Base-by-base conservation (phyloP, 2,888 invertebrate species). In the Epinotia bilunana region DNA sequence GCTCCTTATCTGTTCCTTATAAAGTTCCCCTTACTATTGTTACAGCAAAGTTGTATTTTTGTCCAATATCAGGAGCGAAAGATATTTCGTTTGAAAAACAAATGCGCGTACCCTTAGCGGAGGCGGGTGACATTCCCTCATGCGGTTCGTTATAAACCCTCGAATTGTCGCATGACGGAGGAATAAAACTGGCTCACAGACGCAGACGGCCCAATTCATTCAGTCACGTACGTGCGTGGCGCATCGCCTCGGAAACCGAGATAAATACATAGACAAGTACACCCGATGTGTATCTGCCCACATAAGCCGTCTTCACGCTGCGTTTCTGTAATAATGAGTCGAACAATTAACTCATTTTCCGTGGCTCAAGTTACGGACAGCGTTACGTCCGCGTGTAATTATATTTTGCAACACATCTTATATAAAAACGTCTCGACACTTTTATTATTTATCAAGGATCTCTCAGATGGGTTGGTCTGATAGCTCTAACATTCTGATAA, bases 101-200 rank as follows among this genome's bases (percentile, higher is more conserved):
- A 85, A 87, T 84, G 83, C 77, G 77, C 77, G 80, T 78, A 79
- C 80, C 80, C 77, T 73, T 79, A 79, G 71, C 78, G 77, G 65
- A 78, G 80, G 79, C 71, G 79, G 79, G 79, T 76, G 82, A 83
- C 82, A 79, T 83, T 81, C 83, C 85, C 84, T 79, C 81, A 78
- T 84, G 82, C 79, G 82, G 82, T 87, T 86, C 84, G 83, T 87
- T 89, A 85, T 87, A 86, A 88, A 88, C 83, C 86, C 84, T 83
- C 84, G 82, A 88, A 88, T 84, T 82, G 82, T 84, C 84, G 83
- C 80, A 82, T 84, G 84, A 82, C 80, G 79, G 74, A 77, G 82
- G 79, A 84, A 89, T 88, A 87, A 86, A 87, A 87, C 80, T 79
- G 79, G 80, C 81, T 79, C 80, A 80, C 78, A 75, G 80, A 78